Evolutionary conservation across 1,140 invertebrate species (phyloP), one percentile per base, ranked within the genome.

Genomic region (Stegodyphus mimosarum): DNA sequence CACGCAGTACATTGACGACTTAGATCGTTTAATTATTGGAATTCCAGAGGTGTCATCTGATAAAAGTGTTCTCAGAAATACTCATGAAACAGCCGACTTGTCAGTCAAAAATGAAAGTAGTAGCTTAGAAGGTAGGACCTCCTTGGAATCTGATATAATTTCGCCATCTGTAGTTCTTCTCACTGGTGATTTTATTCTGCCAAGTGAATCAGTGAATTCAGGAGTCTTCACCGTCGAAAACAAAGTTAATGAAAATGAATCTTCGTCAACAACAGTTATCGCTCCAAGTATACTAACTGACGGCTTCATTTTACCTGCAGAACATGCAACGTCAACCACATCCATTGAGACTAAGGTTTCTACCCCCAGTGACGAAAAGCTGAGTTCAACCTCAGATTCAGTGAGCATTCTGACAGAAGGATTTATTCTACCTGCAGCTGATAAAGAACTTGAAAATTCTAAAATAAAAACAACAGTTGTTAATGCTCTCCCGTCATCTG

Each of bases 281-380:
- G 92, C 18, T 66, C 48, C 71, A 10, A 64, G 15, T 71, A 60
- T 51, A 15, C 3, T 72, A 50, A 70, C 74, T 13, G 67, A 60
- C 2, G 63, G 50, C 17, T 79, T 71, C 10, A 69, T 71, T 17
- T 69, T 86, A 13, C 84, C 87, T n/a, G 78, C 52, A 9, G 73
- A 33, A 33, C 33, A 33, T 33, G 15, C 50, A n/a, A 70, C 66
- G 9, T 69, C 50, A 10, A 70, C 18, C 48, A 10, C 60, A 48
- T 15, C 15, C 13, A 50, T n/a, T 18, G 92, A 92, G 89, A 88
- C 90, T 67, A 92, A 91, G 78, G 90, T 90, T 33, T 33, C 33
- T 33, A 88, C 89, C 90, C 83, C 89, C 88, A 17, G 88, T 87
- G 5, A n/a, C n/a, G 88, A 88, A 77, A 78, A 87, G 87, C 87